Base-by-base conservation (phyloP, 2,113 vertebrate genomes). In the Ameiurus melas region DNA sequence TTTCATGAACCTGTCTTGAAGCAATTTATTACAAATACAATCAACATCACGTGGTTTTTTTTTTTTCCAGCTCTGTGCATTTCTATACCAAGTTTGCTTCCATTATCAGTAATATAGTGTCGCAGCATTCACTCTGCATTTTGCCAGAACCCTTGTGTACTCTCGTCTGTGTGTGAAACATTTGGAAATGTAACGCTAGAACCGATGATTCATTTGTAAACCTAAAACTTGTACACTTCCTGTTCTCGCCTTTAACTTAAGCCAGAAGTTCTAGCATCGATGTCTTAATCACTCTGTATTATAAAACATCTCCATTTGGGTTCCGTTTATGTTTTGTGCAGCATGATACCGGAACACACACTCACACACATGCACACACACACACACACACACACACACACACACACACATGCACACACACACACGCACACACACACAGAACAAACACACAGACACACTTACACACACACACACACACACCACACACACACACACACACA, bases 351-450 rank as follows among this genome's bases (percentile, higher is more conserved):
- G 80, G 80, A 83, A 90, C 47, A 47, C 43, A 47, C 43, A 47
- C 5, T 0, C 43, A 47, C 6, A 47, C 43, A 47, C 43, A 6
- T 6, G 7, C 6, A 7, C 43, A 7, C 43, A 47, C 43, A 47
- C 43, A 47, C 6, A 47, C 43, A 90, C 47, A 57, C 81, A 87
- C 57, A 86, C 66, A 85, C 75, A 88, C 83, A 83, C 73, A 86
- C 58, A 85, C 71, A 84, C 39, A 43, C 39, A 43, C 39, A 43
- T 5, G 5, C 39, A 43, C 39, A 43, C 39, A 43, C 39, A 43
- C 39, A 43, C 39, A n/a, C n/a, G n/a, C n/a, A n/a, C n/a, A n/a
- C n/a, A n/a, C n/a, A n/a, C n/a, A n/a, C n/a, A n/a, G n/a, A n/a
- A n/a, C n/a, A n/a, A n/a, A n/a, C n/a, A n/a, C n/a, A n/a, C n/a